Evolutionary conservation across 1,140 invertebrate genomes (phyloP).

Genomic region (Procambarus clarkii): DNA sequence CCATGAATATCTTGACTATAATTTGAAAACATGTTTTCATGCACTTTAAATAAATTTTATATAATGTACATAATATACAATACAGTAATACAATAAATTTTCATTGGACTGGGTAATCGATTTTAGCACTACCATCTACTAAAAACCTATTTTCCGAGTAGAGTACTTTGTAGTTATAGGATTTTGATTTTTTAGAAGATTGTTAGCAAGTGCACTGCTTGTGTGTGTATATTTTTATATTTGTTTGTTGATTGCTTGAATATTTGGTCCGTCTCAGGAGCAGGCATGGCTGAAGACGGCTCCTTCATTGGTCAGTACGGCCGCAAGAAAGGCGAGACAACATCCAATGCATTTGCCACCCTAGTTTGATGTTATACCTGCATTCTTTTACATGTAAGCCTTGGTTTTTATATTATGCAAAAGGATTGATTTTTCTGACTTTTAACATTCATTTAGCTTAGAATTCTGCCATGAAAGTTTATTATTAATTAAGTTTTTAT

Average conservation of each 20-base stretch:
- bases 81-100: background rate
- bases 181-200: conserved; percentile 38
- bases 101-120: background rate
- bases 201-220: conserved; percentile 31
- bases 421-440: conserved; percentile 6
- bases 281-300: conserved; percentile 98
- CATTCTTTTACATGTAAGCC: conserved; percentile 67
- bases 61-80: background rate
- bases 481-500: background rate
- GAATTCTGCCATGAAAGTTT: too few relatives aligned
- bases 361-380: conserved; percentile 73
- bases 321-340: conserved; percentile 82
- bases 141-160: background rate
- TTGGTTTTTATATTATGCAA: conserved; percentile 30
- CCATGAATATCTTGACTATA: too few relatives aligned
- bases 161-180: conserved; percentile 26
- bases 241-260: conserved; percentile 59
- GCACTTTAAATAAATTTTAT: too few relatives aligned
- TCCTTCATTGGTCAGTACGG: conserved; percentile 98
- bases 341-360: conserved; percentile 80
- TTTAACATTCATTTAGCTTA: too few relatives aligned
- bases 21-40: too few relatives aligned
- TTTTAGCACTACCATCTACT: background rate
- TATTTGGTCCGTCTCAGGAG: conserved; percentile 74
- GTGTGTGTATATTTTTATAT: conserved; percentile 47